Evolutionary conservation across 1,140 invertebrate species (phyloP), one percentile per base, ranked within the genome.

Genomic region (Pinna nobilis): DNA sequence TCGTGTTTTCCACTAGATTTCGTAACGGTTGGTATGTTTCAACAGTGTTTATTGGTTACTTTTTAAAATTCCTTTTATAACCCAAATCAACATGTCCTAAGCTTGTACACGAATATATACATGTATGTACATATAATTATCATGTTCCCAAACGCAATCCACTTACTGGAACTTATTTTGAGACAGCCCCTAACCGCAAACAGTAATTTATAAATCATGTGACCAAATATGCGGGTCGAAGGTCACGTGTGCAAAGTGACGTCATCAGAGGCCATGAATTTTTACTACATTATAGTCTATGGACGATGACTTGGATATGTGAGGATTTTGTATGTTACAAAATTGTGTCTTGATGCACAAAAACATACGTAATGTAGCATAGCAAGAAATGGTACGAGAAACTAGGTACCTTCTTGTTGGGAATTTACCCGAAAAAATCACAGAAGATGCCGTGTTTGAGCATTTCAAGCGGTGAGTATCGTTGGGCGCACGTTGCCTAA

Each of bases 361-460:
- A 78, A 81, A 66, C 79, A 63, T 55, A 61, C 55, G 73, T 64
- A 44, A 84, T 84, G 81, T 84, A 85, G 81, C 74, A 82, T 47
- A 61, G 49, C 68, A 77, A 80, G 81, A 82, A 73, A 98, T 98
- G 97, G 97, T 98, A 94, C 97, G 97, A 95, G 96, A 98, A 95
- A 98, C 97, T 93, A 96, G 97, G 93, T 97, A 99, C 93, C 94
- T 98, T 92, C 97, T 96, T 95, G 96, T 99, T 94, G 97, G 97
- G 94, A 98, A 98, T 95, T 95, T 98, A 94, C 96, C 97, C 93
- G 96, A 98, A 93, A 97, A 97, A 93, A 96, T 97, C 92, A 94
- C 94, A 88, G 95, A 97, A 92, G 95, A 97, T 90, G 93, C 94
- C 90, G 95, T 97, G 92, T 93, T 94, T 92, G 96, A 97, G 91